These are phyloP conservation scores for Cephonodes hylas DNA, from an alignment of 2,888 invertebrate genomes.

Conservation along the genomic window DNA sequence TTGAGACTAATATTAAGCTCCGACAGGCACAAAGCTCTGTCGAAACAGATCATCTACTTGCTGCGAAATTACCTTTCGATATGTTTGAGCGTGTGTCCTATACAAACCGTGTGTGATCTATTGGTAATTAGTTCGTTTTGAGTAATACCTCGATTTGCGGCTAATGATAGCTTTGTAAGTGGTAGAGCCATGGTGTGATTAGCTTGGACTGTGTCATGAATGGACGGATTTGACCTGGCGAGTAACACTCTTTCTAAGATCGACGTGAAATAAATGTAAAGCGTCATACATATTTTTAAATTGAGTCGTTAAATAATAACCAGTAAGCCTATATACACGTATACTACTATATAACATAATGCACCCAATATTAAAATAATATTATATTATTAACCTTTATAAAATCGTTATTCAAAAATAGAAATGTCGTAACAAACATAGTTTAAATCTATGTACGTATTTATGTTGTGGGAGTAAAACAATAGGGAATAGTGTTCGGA, in stretches of 20 bases:
- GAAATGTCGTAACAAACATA: not conserved
- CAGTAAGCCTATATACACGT: too few species aligned
- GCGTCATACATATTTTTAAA: too few species aligned
- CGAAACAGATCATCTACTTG: slow-evolving; percentile 30
- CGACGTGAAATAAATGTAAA: too few species aligned
- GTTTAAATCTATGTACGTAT: not conserved
- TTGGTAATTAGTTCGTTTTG: not conserved
- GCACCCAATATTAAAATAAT: too few species aligned
- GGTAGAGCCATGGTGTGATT: too few species aligned
- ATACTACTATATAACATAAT: too few species aligned
- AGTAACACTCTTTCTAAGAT: too few species aligned
- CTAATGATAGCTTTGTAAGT: too few species aligned
- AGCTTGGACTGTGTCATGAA: too few species aligned
- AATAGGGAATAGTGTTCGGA: slow-evolving; percentile 19
- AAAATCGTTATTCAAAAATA: not conserved
- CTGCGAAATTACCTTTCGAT: slow-evolving; percentile 26
- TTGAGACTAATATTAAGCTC: slow-evolving; percentile 32
- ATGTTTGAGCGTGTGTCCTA: not conserved
- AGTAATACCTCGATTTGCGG: too few species aligned
- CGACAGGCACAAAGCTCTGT: slow-evolving; percentile 31
- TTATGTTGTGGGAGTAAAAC: not conserved
- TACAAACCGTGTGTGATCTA: not conserved
- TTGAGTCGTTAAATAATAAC: too few species aligned
- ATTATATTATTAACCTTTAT: not conserved
- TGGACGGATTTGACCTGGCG: too few species aligned